Conservation (phyloP, 2,113 vertebrate species). For the cattle (Bos taurus) region DNA sequence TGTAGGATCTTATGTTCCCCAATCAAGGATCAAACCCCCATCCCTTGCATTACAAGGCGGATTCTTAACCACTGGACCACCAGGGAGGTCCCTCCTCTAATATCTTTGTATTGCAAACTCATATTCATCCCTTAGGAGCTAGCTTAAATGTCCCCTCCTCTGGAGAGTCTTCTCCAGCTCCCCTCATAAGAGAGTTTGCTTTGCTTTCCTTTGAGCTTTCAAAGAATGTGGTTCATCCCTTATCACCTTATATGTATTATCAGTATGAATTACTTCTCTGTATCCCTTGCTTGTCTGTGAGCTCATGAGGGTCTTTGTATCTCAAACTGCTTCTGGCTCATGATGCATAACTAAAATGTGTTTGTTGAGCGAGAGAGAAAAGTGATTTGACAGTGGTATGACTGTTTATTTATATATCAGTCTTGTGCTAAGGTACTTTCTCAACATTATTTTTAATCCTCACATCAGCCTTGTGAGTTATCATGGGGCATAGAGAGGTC, state of each 20-base stretch:
- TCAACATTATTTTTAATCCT: background rate
- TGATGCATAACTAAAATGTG: background rate
- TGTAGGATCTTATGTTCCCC: background rate
- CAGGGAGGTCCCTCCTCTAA: background rate
- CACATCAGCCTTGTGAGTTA: background rate
- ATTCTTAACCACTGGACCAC: background rate
- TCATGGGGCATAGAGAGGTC: background rate
- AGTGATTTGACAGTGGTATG: background rate
- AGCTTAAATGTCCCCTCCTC: background rate
- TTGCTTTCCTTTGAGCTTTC: background rate
- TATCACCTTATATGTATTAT: background rate
- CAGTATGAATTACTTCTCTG: background rate
- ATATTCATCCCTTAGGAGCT: background rate
- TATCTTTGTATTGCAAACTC: background rate
- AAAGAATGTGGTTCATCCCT: background rate
- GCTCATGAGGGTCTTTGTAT: background rate
- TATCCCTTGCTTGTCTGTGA: background rate
- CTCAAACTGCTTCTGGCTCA: background rate
- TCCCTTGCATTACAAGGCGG: background rate
- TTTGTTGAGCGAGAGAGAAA: background rate
- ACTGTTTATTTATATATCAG: background rate
- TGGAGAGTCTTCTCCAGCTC: background rate
- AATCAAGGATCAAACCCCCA: background rate
- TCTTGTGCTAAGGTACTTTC: background rate
- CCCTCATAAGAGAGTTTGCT: background rate